Evolutionary conservation across 37 sponge, comb jelly and placozoan species (phyloP).

Genomic region (Dysidea cf. avara): DNA sequence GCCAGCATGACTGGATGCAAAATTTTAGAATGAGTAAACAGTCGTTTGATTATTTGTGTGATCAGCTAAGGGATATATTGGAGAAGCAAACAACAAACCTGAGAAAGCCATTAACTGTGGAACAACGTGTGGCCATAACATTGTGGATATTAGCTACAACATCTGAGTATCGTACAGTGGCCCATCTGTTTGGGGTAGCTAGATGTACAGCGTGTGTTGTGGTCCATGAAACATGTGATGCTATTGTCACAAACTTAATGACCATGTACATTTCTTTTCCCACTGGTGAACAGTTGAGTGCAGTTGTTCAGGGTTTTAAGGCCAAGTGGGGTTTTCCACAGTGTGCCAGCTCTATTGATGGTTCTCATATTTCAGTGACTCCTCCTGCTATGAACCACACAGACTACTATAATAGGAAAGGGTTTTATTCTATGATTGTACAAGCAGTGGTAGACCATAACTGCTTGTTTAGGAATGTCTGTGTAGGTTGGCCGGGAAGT

Average conservation of each 20-base stretch:
- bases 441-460: too few relatives aligned
- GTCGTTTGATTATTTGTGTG: constrained; percentile 7
- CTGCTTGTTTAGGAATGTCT: too few relatives aligned
- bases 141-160: constrained; percentile 15
- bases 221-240: background rate
- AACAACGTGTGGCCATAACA: constrained; percentile 12
- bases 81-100: constrained; percentile 3
- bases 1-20: constrained; percentile 8
- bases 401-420: background rate
- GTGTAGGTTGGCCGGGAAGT: background rate
- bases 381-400: background rate
- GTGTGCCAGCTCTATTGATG: constrained; percentile 8
- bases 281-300: background rate
- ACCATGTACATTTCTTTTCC: background rate
- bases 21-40: constrained; percentile 5
- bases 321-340: background rate
- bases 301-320: background rate
- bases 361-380: too few relatives aligned
- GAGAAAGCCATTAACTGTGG: background rate
- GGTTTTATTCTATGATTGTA: too few relatives aligned
- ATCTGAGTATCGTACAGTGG: constrained; percentile 6
- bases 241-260: background rate
- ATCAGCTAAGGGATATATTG: background rate
- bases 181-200: constrained; percentile 16
- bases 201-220: constrained; percentile 9